Conservation (phyloP, 2,113 vertebrate genomes). For the Pedetes capensis region DNA sequence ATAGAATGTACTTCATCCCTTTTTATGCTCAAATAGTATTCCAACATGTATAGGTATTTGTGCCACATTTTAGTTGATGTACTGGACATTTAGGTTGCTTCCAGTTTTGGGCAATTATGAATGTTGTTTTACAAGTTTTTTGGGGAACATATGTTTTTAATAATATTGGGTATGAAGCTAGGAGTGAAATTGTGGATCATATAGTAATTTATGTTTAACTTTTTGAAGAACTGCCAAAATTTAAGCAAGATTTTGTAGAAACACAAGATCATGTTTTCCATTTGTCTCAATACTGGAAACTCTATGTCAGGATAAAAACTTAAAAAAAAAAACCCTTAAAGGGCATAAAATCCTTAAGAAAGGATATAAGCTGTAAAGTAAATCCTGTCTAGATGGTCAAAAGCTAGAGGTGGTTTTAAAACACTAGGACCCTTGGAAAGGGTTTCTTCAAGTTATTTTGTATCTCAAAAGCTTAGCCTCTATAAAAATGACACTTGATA, state of each 20-base stretch:
- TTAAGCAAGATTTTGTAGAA: constrained; percentile 64
- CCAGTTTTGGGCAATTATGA: not conserved
- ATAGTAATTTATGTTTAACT: constrained; percentile 59
- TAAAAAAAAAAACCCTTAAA: constrained; percentile 21
- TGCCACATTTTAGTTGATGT: not conserved
- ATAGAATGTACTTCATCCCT: not conserved
- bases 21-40: constrained; percentile 44
- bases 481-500: not conserved
- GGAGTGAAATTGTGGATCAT: constrained; percentile 36
- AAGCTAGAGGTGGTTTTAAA: not conserved
- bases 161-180: not conserved
- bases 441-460: not conserved
- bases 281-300: constrained; percentile 59
- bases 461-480: not conserved
- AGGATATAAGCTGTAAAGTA: constrained; percentile 31
- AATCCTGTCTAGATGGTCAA: constrained; percentile 22
- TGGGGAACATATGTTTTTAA: constrained; percentile 53
- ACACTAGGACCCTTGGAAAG: not conserved
- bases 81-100: constrained; percentile 1
- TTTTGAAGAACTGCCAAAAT: constrained; percentile 64
- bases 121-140: not conserved
- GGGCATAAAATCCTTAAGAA: constrained; percentile 11
- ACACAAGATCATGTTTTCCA: constrained; percentile 66
- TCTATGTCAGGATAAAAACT: constrained; percentile 49
- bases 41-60: not conserved